phyloP scores from a whole-genome alignment of 2,113 vertebrate genomes.

The Sander vitreus region DNA sequence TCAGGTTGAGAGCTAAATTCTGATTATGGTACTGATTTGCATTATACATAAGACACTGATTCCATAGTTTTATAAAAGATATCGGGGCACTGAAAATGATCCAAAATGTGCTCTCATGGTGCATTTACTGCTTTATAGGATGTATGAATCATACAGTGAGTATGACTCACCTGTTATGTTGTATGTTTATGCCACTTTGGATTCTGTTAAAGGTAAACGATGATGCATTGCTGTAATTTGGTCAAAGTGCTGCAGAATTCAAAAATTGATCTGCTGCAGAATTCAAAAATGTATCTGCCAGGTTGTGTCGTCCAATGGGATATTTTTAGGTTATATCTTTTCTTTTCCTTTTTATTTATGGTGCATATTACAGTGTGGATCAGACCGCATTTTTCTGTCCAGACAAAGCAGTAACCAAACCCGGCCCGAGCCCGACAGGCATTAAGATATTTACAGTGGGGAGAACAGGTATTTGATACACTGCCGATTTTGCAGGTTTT shows the following conservation, averaged over 20 bases:
- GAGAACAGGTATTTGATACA: too few relatives aligned
- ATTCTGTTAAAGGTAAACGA: too few relatives aligned
- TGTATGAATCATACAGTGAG: too few relatives aligned
- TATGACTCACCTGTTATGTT: background rate
- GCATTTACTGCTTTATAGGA: too few relatives aligned
- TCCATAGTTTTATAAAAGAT: background rate
- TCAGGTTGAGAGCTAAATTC: background rate
- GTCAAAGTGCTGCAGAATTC: background rate
- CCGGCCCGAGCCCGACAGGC: too few relatives aligned
- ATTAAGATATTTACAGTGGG: too few relatives aligned
- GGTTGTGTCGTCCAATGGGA: background rate
- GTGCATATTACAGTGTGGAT: background rate
- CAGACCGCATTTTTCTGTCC: too few relatives aligned
- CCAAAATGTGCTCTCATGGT: background rate
- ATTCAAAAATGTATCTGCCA: background rate
- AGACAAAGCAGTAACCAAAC: too few relatives aligned
- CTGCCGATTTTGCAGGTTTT: too few relatives aligned
- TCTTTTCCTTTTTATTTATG: background rate
- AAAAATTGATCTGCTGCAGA: background rate
- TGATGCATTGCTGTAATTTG: too few relatives aligned
- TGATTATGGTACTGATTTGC: background rate
- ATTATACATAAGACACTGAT: background rate
- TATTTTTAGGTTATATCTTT: background rate
- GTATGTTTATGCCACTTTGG: background rate
- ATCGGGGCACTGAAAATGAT: background rate